Base-by-base conservation (phyloP, 2,888 invertebrate genomes). In the Melieria picta region DNA sequence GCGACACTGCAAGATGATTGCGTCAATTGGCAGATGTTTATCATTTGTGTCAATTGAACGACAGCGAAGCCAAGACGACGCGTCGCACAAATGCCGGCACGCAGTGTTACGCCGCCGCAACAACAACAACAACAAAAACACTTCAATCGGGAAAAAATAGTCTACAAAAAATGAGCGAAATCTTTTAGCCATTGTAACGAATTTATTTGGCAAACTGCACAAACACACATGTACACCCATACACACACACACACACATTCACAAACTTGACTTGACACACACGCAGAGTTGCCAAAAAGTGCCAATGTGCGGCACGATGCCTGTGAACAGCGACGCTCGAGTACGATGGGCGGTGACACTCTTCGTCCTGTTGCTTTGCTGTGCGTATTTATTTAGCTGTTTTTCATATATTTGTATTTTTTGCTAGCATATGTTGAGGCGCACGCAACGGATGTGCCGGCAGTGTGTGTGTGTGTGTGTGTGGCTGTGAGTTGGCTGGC, bases 1-100 rank as follows among this genome's bases (percentile, higher is more conserved):
- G 30, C 30, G 30, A 30, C 30, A 30, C 30, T 30, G 30, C 67
- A 57, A 67, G 82, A 82, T 80, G 81, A 83, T 83, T 80, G 80
- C 80, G 79, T 82, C 83, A 82, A 81, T 81, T 83, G 81, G 81
- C 77, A 78, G 82, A 80, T 81, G 82, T 81, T 81, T 83, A 80
- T 81, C 83, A 81, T 83, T 83, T 80, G 74, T 81, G 83, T 80
- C 81, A 81, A 76, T 77, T 80, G 78, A 74, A 65, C 71, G 72
- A 71, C 73, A 71, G 61, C 70, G 58, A 70, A 73, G 69, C 69
- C 72, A 48, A 45, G 9, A 64, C 52, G 13, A 9, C 52, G 13
- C 9, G 52, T 13, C 6, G 13, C 52, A 52, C 5, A 5, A 52
- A 52, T 52, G 13, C 52, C 13, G 7, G 9, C 13, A 52, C 11